Evolutionary conservation across 1,140 invertebrate species (phyloP), one percentile per base, ranked within the genome.

Genomic region (Diachasmimorpha longicaudata): DNA sequence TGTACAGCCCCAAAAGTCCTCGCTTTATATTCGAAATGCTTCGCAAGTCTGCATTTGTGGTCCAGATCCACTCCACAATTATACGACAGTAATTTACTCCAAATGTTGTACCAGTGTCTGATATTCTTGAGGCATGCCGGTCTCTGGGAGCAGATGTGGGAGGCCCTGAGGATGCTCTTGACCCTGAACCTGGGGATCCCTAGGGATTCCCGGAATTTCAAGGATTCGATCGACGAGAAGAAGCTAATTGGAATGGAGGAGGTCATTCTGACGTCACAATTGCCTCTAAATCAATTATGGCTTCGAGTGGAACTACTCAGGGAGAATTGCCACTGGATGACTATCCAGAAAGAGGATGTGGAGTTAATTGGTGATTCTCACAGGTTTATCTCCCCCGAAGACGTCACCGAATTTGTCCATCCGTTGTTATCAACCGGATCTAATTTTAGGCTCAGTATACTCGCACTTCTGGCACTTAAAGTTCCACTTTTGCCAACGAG

Each of bases 211-310:
- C 77, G 91, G 10, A 72, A 82, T 16, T 88, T 89, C 44, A 67
- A 81, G 39, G 84, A 83, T 19, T 82, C 79, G 0, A 84, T 88
- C 14, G 88, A 91, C 70, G 91, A 93, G 77, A 85, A 87, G 8
- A 87, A 90, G 72, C 81, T 93, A n/a, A 87, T 91, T 42, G 91
- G 91, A 39, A 87, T 91, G 82, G 93, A 94, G 84, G 92, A 93
- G 82, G 80, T 91, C 5, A 90, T 93, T 75, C 83, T 93, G 58
- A 88, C 87, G 36, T 93, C 92, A 5, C 90, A 91, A 73, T 82
- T 93, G 72, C 93, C 93, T 4, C 87, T 93, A 76, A 91, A 92
- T 78, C 91, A 93, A 79, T 85, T 94, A 31, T 94, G 93, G 93
- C 85, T 92, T 23, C 88, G 93, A 74, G 88, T 92, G 23, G 93